Percentiles rank a stretch among this genome's conserved stretches.
Conservation (phyloP, 2,797 vertebrate genomes). For the Lepus townsendii region DNA sequence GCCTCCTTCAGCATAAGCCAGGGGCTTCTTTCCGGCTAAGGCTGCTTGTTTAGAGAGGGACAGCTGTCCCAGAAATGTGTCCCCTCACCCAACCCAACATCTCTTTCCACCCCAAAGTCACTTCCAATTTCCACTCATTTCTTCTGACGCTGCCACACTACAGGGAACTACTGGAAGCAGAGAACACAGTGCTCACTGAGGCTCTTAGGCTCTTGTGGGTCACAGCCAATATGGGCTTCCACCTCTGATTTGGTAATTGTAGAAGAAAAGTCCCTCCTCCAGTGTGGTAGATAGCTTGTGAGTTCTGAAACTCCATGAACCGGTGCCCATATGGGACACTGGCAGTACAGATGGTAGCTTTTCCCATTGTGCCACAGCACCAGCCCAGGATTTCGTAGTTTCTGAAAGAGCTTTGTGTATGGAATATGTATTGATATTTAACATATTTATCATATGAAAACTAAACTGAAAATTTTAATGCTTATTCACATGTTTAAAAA, state of each 20-base stretch:
- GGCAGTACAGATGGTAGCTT: too few relatives aligned
- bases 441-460: constrained; percentile 22
- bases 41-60: constrained; percentile 21
- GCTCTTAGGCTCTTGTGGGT: neutral
- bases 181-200: neutral
- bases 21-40: neutral
- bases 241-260: constrained; percentile 14
- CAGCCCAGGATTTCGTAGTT: neutral
- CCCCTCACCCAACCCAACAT: neutral
- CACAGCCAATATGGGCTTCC: neutral
- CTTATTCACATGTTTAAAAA: neutral
- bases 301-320: neutral
- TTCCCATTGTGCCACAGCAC: too few relatives aligned
- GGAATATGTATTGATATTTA: constrained; percentile 18
- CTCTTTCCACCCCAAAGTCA: neutral
- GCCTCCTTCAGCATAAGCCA: constrained; percentile 2
- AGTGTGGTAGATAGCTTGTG: neutral
- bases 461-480: neutral
- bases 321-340: too few relatives aligned
- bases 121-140: neutral
- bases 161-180: neutral
- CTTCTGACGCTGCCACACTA: neutral
- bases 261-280: neutral
- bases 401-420: neutral
- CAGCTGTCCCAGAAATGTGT: neutral